A percentile compares a stretch with the other conserved stretches of the same genome.
These are phyloP conservation scores for Coenonympha arcania DNA, from an alignment of 2,888 invertebrate species.

Conservation along the genomic window DNA sequence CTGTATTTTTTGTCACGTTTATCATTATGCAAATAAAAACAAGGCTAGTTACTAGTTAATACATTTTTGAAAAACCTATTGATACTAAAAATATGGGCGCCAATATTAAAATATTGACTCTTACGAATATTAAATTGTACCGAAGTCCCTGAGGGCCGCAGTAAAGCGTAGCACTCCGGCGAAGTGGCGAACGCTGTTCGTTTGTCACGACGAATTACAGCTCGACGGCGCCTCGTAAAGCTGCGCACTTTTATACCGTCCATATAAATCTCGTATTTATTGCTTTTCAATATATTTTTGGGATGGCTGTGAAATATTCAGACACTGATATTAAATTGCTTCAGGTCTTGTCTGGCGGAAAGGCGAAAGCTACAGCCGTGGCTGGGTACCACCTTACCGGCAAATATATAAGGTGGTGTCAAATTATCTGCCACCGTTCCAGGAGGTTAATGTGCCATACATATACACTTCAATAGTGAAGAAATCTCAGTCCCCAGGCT, in stretches of 20 bases:
- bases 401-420: too few species aligned
- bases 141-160: not conserved
- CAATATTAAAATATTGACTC: conserved; percentile 3
- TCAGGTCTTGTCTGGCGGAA: too few species aligned
- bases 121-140: too few species aligned
- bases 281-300: conserved; percentile 1
- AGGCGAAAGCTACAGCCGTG: too few species aligned
- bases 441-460: too few species aligned
- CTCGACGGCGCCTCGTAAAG: conserved; percentile 25
- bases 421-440: too few species aligned
- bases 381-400: not conserved
- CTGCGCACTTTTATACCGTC: conserved; percentile 23
- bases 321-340: too few species aligned
- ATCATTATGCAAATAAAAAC: too few species aligned
- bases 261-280: conserved; percentile 22
- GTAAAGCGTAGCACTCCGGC: conserved; percentile 7
- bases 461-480: too few species aligned
- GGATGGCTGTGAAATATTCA: not conserved
- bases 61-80: not conserved
- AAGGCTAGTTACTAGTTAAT: too few species aligned
- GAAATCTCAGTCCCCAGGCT: too few species aligned
- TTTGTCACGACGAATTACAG: conserved; percentile 27
- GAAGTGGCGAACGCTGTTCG: conserved; percentile 22
- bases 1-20: too few species aligned
- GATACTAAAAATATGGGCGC: not conserved